A percentile compares a stretch with the other conserved stretches of the same genome.
Evolutionary conservation across 1,140 invertebrate genomes (phyloP).

Genomic region (Globodera ellingtonae): DNA sequence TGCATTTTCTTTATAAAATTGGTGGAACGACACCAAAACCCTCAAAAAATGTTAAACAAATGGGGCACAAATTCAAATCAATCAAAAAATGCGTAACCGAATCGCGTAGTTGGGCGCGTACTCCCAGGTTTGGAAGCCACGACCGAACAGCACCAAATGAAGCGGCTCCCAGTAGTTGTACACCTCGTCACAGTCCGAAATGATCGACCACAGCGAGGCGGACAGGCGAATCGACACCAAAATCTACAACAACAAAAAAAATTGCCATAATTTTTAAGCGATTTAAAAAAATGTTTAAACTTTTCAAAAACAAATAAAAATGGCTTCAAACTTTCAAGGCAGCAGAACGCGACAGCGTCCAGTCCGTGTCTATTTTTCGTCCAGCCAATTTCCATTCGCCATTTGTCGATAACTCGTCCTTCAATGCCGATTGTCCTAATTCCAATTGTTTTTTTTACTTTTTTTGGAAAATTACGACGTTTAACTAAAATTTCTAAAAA

Average conservation of each 20-base stretch:
- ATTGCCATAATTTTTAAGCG: slow-evolving; percentile 25
- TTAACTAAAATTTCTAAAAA: no score
- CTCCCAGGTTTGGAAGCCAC: slow-evolving; percentile 95
- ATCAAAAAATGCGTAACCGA: slow-evolving; percentile 75
- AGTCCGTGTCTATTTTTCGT: no score
- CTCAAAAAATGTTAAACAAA: neutral
- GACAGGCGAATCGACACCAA: slow-evolving; percentile 44
- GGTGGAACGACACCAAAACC: no score
- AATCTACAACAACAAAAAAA: slow-evolving; percentile 29
- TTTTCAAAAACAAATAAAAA: neutral
- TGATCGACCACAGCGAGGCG: slow-evolving; percentile 85
- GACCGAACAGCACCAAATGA: slow-evolving; percentile 80
- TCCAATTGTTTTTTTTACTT: no score
- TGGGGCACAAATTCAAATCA: neutral
- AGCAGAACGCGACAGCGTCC: no score
- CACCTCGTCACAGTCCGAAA: slow-evolving; percentile 97
- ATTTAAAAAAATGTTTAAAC: neutral
- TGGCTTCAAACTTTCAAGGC: no score
- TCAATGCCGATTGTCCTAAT: no score
- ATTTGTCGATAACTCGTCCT: no score
- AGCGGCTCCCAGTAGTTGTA: slow-evolving; percentile 99
- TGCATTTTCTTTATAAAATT: neutral
- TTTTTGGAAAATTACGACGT: no score
- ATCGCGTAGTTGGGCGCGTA: slow-evolving; percentile 92
- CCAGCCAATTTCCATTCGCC: no score